Evolutionary conservation across 1,140 invertebrate species (phyloP), one percentile per base, ranked within the genome.

Genomic region (Holcopasites calliopsidis): DNA sequence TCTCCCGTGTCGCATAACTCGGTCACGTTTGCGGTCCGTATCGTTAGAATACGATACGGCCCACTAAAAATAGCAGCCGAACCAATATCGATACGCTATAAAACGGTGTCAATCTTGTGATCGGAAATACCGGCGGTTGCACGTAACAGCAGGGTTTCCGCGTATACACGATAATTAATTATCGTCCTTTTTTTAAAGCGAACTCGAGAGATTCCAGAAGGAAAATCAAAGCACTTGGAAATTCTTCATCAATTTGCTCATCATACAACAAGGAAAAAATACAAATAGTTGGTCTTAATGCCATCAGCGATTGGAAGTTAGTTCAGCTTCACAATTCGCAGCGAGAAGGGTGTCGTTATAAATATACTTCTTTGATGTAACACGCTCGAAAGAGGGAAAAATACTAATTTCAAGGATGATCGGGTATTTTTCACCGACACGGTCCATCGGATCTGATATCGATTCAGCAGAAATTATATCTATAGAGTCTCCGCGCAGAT

Each of bases 11-110:
- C 78, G 78, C 75, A 77, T 83, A 81, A 83, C 81, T 83, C 81
- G 81, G 81, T 83, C 81, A 80, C 75, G 75, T 83, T 83, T 81
- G 81, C 76, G 79, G 81, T 83, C 81, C 78, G 79, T 79, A 78
- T 78, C 78, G 75, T 83, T 83, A 83, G 81, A 81, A 83, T 69
- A 78, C 77, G 77, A 70, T 72, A 74, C 74, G 70, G 50, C 61
- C 73, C 69, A 73, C 79, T 83, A 83, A 83, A 83, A 83, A 83
- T 83, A 83, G 81, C 79, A 61, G 55, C 35, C 66, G 60, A 83
- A 75, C 78, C 72, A 57, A 77, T 77, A 77, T 77, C 70, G 70
- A 77, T 77, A 77, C 23, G 33, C 61, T 16, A 52, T 76, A 66
- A 61, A 74, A 77, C 52, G 60, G 76, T 77, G 69, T 62, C 76